phyloP scores from a whole-genome alignment of 2,888 invertebrate genomes.

The Lepidochrysops patricia region DNA sequence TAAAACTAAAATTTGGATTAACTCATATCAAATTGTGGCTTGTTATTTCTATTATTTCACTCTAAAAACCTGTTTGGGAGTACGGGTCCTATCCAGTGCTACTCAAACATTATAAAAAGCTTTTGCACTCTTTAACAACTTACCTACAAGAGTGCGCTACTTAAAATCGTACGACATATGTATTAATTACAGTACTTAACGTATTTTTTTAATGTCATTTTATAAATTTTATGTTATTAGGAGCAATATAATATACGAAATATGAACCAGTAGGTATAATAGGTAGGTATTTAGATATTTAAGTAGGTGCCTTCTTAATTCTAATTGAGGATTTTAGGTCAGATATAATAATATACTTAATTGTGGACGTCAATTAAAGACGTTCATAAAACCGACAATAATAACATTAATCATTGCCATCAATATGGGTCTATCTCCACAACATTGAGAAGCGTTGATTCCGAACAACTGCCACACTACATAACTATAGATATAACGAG shows the following conservation, averaged over 20 bases:
- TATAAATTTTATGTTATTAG: background rate
- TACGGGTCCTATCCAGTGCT: constrained; percentile 41
- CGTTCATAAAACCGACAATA: background rate
- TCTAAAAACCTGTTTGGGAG: constrained; percentile 52
- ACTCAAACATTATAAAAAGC: constrained; percentile 38
- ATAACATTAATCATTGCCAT: background rate
- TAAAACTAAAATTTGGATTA: constrained; percentile 42
- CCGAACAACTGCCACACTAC: constrained; percentile 63
- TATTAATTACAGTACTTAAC: too few relatives aligned
- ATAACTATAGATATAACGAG: constrained; percentile 49
- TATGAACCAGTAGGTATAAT: too few relatives aligned
- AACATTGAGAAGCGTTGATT: constrained; percentile 49
- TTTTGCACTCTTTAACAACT: background rate
- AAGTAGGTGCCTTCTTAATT: too few relatives aligned
- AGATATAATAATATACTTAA: background rate
- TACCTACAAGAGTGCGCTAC: background rate
- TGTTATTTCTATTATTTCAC: constrained; percentile 46
- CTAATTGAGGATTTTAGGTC: background rate
- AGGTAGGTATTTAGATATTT: too few relatives aligned
- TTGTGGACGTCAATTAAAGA: background rate
- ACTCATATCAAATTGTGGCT: constrained; percentile 45
- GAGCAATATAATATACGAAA: too few relatives aligned
- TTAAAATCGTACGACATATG: too few relatives aligned
- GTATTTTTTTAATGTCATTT: too few relatives aligned
- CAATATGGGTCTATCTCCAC: constrained; percentile 24